Evolutionary conservation across 2,113 vertebrate genomes (phyloP).

Genomic region (Centropus bengalensis): DNA sequence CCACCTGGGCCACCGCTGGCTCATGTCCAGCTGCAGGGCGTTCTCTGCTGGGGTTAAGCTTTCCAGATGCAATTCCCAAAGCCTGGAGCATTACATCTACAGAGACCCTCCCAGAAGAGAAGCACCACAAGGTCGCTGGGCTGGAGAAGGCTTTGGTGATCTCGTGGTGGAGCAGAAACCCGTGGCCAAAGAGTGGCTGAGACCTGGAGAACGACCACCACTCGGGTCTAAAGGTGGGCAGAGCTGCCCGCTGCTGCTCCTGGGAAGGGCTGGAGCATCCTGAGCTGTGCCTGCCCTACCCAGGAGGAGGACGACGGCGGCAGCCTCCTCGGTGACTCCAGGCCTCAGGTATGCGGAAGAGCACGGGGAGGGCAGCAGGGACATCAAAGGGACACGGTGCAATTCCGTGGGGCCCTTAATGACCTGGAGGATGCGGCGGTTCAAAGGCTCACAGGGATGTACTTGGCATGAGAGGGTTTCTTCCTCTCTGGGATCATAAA

Average conservation of each 20-base stretch:
- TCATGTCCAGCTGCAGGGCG: no score
- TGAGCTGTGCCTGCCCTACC: not conserved
- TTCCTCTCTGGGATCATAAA: not conserved
- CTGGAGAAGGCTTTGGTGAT: no score
- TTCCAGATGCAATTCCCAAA: no score
- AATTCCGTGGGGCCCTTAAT: not conserved
- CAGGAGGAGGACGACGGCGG: not conserved
- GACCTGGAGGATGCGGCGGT: not conserved
- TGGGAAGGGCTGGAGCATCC: not conserved
- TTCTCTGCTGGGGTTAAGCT: no score
- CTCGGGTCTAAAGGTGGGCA: not conserved
- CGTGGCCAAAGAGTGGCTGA: fast-evolving
- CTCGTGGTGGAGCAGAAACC: fast-evolving
- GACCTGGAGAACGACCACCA: not conserved
- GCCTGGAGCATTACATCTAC: no score
- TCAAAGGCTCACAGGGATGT: not conserved
- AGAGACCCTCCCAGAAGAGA: not conserved
- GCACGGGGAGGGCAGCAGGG: not conserved
- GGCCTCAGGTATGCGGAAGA: not conserved
- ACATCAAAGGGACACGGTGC: slow-evolving; percentile 36
- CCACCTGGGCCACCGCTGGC: no score
- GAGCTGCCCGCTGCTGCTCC: not conserved
- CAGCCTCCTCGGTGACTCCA: slow-evolving; percentile 6
- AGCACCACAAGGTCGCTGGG: fast-evolving
- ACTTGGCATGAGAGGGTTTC: not conserved